A percentile compares a stretch with the other conserved stretches of the same genome.
phyloP scores from a whole-genome alignment of 1,140 invertebrate species.

The Leptinotarsa undecemlineata region DNA sequence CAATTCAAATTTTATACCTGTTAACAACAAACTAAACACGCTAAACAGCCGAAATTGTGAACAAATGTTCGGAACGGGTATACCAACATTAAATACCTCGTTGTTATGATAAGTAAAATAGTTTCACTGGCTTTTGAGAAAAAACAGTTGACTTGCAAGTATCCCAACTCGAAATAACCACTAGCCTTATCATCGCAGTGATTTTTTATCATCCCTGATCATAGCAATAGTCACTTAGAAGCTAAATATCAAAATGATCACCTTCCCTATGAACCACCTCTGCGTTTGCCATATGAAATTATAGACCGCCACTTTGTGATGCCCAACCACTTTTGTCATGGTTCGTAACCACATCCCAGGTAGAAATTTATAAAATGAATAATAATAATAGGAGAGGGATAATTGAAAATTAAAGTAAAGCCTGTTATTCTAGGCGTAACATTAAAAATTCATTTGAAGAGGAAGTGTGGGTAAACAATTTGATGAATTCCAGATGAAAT shows the following conservation, averaged over 20 bases:
- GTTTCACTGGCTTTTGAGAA: no score
- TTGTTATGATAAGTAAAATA: no score
- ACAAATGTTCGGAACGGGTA: no score
- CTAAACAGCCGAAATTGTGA: no score
- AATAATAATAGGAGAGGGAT: neutral
- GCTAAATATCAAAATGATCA: neutral
- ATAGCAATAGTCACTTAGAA: no score
- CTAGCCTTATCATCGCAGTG: no score
- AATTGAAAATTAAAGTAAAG: slow-evolving; percentile 1
- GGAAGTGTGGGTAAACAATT: neutral
- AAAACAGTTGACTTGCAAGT: no score
- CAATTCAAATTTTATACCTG: no score
- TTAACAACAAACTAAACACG: no score
- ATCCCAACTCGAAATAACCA: no score
- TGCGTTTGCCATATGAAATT: neutral
- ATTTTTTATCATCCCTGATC: no score
- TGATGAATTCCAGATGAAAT: neutral
- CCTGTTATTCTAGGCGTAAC: neutral
- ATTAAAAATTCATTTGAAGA: neutral
- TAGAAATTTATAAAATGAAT: slow-evolving; percentile 6
- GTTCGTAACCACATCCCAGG: slow-evolving; percentile 12
- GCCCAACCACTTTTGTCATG: slow-evolving; percentile 6
- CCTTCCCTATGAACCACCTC: neutral
- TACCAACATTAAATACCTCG: no score
- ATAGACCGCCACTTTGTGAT: slow-evolving; percentile 6